A percentile compares a stretch with the other conserved stretches of the same genome.
These are phyloP conservation scores for Pemphredon lugubris DNA, from an alignment of 2,888 invertebrate species.

Conservation along the genomic window DNA sequence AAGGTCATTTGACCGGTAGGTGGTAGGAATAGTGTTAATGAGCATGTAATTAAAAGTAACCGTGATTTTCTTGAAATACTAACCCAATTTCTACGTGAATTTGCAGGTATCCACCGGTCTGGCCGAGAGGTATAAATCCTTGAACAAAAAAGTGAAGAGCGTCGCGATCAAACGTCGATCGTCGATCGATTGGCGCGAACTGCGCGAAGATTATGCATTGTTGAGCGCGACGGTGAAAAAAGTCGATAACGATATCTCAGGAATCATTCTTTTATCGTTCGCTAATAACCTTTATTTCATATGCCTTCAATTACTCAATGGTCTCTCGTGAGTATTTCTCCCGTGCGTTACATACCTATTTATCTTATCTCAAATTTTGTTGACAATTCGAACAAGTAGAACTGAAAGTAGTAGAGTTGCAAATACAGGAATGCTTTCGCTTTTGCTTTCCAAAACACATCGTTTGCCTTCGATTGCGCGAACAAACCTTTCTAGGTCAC, in stretches of 20 bases:
- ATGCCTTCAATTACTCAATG: slow-evolving; percentile 87
- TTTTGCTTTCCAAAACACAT: too few relatives aligned
- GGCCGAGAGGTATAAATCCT: slow-evolving; percentile 84
- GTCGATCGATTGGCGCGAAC: slow-evolving; percentile 82
- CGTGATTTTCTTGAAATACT: not conserved
- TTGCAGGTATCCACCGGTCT: slow-evolving; percentile 82
- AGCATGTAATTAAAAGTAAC: too few relatives aligned
- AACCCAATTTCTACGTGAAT: not conserved
- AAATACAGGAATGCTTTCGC: too few relatives aligned
- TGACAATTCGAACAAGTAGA: too few relatives aligned
- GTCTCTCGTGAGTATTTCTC: slow-evolving; percentile 83
- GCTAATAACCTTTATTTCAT: slow-evolving; percentile 88
- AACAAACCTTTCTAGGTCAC: too few relatives aligned
- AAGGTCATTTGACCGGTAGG: too few relatives aligned
- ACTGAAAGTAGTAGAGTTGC: too few relatives aligned
- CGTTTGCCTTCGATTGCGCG: too few relatives aligned
- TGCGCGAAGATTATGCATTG: slow-evolving; percentile 86
- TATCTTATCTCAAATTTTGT: too few relatives aligned
- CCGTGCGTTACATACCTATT: not conserved
- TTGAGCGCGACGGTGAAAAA: slow-evolving; percentile 84
- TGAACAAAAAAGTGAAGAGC: slow-evolving; percentile 82
- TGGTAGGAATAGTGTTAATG: too few relatives aligned
- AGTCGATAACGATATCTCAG: slow-evolving; percentile 84
- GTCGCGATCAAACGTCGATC: slow-evolving; percentile 78
- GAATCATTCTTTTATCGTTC: slow-evolving; percentile 86